A percentile compares a stretch with the other conserved stretches of the same genome.
phyloP scores from a whole-genome alignment of 2,888 invertebrate genomes.

The Plagodis pulveraria region DNA sequence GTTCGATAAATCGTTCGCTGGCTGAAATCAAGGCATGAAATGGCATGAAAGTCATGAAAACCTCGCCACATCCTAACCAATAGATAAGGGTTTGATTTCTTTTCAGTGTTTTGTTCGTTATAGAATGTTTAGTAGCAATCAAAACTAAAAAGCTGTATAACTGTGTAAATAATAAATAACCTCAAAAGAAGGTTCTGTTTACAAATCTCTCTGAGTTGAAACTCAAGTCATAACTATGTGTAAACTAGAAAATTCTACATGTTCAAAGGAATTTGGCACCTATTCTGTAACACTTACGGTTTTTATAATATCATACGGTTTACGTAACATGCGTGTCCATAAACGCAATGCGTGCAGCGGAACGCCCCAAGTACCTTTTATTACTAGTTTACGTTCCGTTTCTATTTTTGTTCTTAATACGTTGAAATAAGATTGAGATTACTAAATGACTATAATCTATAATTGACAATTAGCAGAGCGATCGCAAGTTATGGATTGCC shows the following conservation, averaged over 20 bases:
- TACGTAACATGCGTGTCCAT: slow-evolving; percentile 49
- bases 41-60: too few relatives aligned
- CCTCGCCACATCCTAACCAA: too few relatives aligned
- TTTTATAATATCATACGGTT: slow-evolving; percentile 36
- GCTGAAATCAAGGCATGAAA: too few relatives aligned
- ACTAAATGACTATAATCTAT: slow-evolving; percentile 18
- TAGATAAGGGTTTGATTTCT: too few relatives aligned
- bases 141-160: too few relatives aligned
- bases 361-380: slow-evolving; percentile 41
- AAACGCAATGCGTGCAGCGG: slow-evolving; percentile 48
- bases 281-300: slow-evolving; percentile 12
- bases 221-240: slow-evolving; percentile 7
- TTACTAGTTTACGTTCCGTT: slow-evolving; percentile 12
- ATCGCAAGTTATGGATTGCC: not conserved
- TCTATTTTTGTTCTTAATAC: slow-evolving; percentile 21
- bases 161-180: too few relatives aligned
- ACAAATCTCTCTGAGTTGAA: slow-evolving; percentile 26
- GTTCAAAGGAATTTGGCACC: slow-evolving; percentile 20
- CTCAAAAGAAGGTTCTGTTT: not conserved
- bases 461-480: not conserved
- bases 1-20: too few relatives aligned
- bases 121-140: too few relatives aligned
- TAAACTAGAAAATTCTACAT: slow-evolving; percentile 4
- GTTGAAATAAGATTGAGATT: slow-evolving; percentile 29
- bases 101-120: too few relatives aligned